A percentile compares a stretch with the other conserved stretches of the same genome.
phyloP scores from a whole-genome alignment of 2,888 invertebrate genomes.

The Chrysodeixis includens region DNA sequence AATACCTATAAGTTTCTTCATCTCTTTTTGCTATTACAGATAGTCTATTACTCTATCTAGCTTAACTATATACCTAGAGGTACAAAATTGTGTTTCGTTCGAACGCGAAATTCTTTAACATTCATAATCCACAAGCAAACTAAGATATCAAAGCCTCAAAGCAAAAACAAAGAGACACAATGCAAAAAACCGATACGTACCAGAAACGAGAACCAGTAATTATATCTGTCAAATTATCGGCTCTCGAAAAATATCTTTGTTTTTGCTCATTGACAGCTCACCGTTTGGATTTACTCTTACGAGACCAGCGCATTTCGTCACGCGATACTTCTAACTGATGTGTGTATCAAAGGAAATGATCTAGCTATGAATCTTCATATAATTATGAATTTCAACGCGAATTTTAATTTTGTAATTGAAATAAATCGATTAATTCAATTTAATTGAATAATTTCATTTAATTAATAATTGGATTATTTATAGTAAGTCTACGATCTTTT shows the following conservation, averaged over 20 bases:
- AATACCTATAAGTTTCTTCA: no score
- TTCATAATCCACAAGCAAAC: neutral
- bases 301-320: slow-evolving; percentile 48
- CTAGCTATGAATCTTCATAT: neutral
- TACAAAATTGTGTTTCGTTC: no score
- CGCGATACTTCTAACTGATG: slow-evolving; percentile 44
- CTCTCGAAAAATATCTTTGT: slow-evolving; percentile 66
- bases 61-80: no score
- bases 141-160: slow-evolving; percentile 2
- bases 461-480: no score
- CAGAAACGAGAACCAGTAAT: slow-evolving; percentile 56
- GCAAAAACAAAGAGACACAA: slow-evolving; percentile 32
- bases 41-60: no score
- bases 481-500: no score
- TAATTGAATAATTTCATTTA: no score
- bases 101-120: neutral
- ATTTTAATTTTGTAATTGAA: no score
- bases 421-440: no score
- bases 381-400: no score
- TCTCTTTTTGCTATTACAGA: no score
- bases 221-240: slow-evolving; percentile 53
- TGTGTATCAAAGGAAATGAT: slow-evolving; percentile 37
- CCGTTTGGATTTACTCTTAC: slow-evolving; percentile 40
- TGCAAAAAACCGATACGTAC: slow-evolving; percentile 22
- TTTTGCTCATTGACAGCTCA: slow-evolving; percentile 68